These are phyloP conservation scores for Bucco capensis DNA, from an alignment of 2,113 vertebrate genomes.

Conservation along the genomic window DNA sequence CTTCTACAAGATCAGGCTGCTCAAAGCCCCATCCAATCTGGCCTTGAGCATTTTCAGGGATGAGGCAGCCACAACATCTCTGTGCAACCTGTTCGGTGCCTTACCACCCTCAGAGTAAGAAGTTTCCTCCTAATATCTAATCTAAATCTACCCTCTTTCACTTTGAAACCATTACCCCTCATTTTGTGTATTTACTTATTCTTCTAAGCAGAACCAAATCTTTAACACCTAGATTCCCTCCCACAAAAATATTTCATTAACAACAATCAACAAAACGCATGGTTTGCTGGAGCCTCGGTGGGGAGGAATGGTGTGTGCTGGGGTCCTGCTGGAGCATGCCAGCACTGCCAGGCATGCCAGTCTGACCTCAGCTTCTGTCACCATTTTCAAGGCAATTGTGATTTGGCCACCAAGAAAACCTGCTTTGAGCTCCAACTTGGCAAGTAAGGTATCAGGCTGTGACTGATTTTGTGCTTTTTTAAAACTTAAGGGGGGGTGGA, in stretches of 20 bases:
- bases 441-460: slow-evolving; percentile 66
- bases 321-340: not conserved
- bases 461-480: slow-evolving; percentile 66
- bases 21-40: not conserved
- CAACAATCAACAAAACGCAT: not conserved
- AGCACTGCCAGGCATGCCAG: not conserved
- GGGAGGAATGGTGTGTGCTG: not conserved
- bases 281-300: accelerated
- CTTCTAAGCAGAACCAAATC: not conserved
- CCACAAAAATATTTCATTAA: not conserved
- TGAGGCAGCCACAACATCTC: not conserved
- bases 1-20: not conserved
- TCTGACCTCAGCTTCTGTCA: slow-evolving; percentile 63
- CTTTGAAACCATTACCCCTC: not conserved
- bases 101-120: not conserved
- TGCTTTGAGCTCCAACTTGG: slow-evolving; percentile 72
- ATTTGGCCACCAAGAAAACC: slow-evolving; percentile 71
- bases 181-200: not conserved
- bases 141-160: not conserved
- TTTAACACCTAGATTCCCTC: not conserved
- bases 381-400: slow-evolving; percentile 63
- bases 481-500: slow-evolving; percentile 65
- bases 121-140: not conserved
- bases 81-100: not conserved
- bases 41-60: not conserved